Evolutionary conservation across 2,888 invertebrate genomes (phyloP).

Genomic region (Sturmia bella): DNA sequence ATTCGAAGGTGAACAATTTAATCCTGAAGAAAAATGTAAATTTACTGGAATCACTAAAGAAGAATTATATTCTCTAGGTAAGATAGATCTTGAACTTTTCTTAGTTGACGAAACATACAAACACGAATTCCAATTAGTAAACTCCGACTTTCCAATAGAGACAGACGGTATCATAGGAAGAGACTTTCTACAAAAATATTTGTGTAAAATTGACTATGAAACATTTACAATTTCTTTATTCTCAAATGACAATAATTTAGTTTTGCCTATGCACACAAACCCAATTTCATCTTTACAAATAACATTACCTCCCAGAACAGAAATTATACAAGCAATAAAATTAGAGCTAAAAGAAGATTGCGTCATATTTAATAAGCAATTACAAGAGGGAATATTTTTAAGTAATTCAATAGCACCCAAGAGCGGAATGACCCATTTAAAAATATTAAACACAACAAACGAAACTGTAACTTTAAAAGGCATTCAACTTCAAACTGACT

Average conservation of each 20-base stretch:
- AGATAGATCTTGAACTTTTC: neutral
- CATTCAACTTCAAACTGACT: constrained; percentile 32
- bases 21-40: constrained; percentile 2
- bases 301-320: neutral
- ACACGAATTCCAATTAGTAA: neutral
- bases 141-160: neutral
- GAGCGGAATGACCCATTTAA: constrained; percentile 26
- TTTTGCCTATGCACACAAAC: neutral
- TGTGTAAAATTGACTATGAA: constrained; percentile 6
- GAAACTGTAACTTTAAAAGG: constrained; percentile 14
- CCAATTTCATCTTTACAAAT: neutral
- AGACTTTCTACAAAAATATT: constrained; percentile 2
- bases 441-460: constrained; percentile 40
- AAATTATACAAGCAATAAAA: no score
- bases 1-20: constrained; percentile 3
- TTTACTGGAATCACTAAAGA: neutral
- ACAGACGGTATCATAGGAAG: no score
- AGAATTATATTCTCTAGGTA: constrained; percentile 1
- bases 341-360: neutral
- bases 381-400: neutral
- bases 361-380: neutral
- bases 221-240: neutral
- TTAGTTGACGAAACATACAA: neutral
- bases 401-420: constrained; percentile 35
- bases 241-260: neutral